These are phyloP conservation scores for Formica aserva DNA, from an alignment of 2,888 invertebrate species.

Conservation along the genomic window DNA sequence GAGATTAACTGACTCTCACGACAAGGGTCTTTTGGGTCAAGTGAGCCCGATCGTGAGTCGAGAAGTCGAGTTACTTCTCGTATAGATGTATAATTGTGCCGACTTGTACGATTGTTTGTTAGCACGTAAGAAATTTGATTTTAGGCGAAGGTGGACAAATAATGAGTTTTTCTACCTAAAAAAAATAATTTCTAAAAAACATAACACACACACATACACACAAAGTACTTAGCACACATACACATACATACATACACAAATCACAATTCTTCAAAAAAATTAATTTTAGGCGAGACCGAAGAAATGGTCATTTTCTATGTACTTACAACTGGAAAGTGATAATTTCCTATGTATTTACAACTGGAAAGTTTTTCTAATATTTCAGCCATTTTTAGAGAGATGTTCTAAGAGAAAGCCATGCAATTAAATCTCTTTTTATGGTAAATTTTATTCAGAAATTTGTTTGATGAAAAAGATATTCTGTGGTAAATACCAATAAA, in stretches of 20 bases:
- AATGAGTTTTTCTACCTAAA: neutral
- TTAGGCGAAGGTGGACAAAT: neutral
- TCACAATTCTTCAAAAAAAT: neutral
- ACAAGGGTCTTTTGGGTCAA: conserved; percentile 46
- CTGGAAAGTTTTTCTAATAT: neutral
- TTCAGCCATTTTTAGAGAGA: neutral
- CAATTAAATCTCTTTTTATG: neutral
- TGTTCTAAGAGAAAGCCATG: neutral
- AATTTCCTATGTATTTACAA: neutral
- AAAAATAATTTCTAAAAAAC: neutral
- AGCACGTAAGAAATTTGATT: neutral
- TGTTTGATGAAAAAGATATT: neutral
- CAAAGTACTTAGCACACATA: neutral
- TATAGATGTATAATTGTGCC: neutral
- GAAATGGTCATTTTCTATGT: neutral
- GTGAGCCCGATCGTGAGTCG: conserved; percentile 33
- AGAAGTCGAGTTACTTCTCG: conserved; percentile 8
- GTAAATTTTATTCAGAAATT: neutral
- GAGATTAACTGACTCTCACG: neutral
- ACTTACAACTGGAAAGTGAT: neutral
- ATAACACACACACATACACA: neutral
- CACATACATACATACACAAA: neutral
- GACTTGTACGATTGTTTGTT: neutral
- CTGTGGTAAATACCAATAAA: neutral
- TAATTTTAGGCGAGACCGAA: neutral